Evolutionary conservation across 2,113 vertebrate species (phyloP).

Genomic region (Nycticebus coucang): DNA sequence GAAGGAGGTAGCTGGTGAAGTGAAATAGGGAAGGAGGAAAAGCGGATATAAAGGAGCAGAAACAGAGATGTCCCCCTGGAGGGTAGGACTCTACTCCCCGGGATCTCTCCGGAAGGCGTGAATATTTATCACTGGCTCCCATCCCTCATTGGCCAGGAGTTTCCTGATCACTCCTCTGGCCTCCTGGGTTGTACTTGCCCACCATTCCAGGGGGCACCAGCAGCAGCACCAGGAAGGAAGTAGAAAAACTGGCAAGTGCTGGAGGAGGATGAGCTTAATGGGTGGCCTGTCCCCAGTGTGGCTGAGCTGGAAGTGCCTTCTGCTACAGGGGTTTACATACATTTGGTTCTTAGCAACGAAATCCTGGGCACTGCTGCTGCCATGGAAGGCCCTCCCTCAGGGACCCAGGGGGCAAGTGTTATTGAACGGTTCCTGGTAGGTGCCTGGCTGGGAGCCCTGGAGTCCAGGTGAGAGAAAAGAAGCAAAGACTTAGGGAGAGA

Average conservation of each 20-base stretch:
- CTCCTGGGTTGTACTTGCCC: too few species aligned
- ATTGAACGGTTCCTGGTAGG: neutral
- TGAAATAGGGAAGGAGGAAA: neutral
- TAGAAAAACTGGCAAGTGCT: neutral
- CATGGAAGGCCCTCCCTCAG: neutral
- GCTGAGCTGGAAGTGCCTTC: neutral
- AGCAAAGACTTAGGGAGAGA: neutral
- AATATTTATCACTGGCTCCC: neutral
- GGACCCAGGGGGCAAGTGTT: neutral
- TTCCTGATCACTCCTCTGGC: neutral
- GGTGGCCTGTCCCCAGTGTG: too few species aligned
- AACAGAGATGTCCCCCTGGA: neutral
- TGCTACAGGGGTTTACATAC: fast-evolving
- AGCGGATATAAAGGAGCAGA: neutral
- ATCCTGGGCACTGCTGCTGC: neutral
- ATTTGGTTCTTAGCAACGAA: neutral
- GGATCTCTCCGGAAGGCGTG: neutral
- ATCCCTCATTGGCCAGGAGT: fast-evolving
- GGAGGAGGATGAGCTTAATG: neutral
- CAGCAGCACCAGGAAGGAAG: neutral
- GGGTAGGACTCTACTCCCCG: neutral
- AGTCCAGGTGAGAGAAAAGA: neutral
- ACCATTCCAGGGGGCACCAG: neutral
- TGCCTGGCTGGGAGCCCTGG: neutral
- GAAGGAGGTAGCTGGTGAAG: neutral